A percentile compares a stretch with the other conserved stretches of the same genome.
phyloP scores from a whole-genome alignment of 2,113 vertebrate species.

The Lynx canadensis region DNA sequence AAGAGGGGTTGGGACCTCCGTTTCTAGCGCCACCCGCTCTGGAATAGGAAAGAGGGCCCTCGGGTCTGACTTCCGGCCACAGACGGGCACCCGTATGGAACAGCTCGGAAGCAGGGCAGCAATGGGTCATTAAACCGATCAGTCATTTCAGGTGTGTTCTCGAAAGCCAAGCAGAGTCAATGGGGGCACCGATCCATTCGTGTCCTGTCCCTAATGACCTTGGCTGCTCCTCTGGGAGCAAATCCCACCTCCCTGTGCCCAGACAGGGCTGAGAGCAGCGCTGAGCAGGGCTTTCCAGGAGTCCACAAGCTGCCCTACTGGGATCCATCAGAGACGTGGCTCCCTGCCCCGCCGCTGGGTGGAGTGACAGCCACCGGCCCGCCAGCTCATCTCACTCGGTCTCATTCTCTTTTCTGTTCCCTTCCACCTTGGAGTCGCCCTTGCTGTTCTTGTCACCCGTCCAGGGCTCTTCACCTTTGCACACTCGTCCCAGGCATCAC shows the following conservation, averaged over 20 bases:
- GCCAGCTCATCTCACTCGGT: neutral
- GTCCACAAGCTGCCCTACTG: neutral
- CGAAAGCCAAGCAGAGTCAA: neutral
- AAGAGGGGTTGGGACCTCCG: neutral
- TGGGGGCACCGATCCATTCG: neutral
- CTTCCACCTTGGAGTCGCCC: neutral
- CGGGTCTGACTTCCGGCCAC: neutral
- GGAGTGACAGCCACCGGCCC: neutral
- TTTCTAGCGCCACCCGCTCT: neutral
- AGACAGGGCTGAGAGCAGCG: neutral
- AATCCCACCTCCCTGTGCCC: neutral
- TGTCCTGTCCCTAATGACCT: constrained; percentile 13
- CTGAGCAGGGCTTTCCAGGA: neutral
- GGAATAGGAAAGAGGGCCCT: neutral
- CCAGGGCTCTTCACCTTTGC: neutral
- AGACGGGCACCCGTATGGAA: neutral
- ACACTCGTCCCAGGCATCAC: neutral
- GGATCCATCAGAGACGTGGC: neutral
- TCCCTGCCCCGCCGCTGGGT: neutral
- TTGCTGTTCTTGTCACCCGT: neutral
- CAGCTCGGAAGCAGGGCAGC: neutral
- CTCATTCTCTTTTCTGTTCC: neutral
- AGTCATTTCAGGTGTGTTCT: neutral
- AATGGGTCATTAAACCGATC: neutral
- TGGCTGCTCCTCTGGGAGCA: neutral